Evolutionary conservation across 2,113 vertebrate species (phyloP).

Genomic region (Bungarus multicinctus): DNA sequence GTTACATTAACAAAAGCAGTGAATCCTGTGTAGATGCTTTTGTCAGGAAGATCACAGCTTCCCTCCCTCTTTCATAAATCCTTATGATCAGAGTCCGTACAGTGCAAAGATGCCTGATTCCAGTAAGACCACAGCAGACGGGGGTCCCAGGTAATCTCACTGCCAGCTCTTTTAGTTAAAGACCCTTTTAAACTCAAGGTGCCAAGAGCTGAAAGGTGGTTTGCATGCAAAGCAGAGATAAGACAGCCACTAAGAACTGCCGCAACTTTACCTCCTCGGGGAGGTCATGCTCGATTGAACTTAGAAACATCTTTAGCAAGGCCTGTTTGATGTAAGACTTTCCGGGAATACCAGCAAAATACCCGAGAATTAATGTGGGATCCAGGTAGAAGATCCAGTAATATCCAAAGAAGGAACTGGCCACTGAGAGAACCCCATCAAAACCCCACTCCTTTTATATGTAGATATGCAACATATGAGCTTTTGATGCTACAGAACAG

Average conservation of each 20-base stretch:
- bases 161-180: not conserved
- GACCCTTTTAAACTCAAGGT: not conserved
- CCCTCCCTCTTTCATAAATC: not conserved
- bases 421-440: not conserved
- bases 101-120: not conserved
- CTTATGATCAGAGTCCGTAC: not conserved
- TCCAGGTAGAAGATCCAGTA: not conserved
- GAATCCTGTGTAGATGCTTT: not conserved
- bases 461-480: not conserved
- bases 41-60: not conserved
- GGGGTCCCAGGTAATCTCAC: not conserved
- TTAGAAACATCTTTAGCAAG: not conserved
- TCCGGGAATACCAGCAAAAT: not conserved
- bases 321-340: not conserved
- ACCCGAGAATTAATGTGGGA: not conserved
- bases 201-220: not conserved
- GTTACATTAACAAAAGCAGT: not conserved
- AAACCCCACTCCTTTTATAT: not conserved
- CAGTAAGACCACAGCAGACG: not conserved
- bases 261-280: not conserved
- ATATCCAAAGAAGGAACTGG: not conserved
- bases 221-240: not conserved
- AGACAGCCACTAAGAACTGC: not conserved
- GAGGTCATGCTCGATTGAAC: not conserved
- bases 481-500: not conserved